Evolutionary conservation across 2,888 invertebrate species (phyloP).

Genomic region (Podabrus alpinus): DNA sequence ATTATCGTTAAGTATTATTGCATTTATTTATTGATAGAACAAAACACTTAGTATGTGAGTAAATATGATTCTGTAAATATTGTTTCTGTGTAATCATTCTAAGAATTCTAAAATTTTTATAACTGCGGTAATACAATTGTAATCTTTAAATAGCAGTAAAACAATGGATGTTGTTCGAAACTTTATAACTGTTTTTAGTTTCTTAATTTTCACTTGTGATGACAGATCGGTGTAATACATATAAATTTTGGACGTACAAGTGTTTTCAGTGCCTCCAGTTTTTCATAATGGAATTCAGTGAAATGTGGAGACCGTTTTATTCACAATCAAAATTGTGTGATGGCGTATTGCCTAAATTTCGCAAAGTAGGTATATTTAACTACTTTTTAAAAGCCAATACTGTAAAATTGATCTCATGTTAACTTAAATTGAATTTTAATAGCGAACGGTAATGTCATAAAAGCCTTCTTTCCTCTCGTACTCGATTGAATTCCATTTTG

Average conservation of each 20-base stretch:
- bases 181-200: slow-evolving; percentile 5
- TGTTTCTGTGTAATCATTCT: neutral
- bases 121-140: neutral
- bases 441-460: neutral
- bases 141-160: neutral
- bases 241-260: neutral
- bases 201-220: neutral
- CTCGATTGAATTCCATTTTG: neutral
- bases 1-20: neutral
- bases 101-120: neutral
- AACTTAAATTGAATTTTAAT: neutral
- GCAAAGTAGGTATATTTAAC: neutral
- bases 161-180: neutral
- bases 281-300: neutral
- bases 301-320: slow-evolving; percentile 2
- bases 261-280: neutral
- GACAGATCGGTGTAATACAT: neutral
- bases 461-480: too few relatives aligned
- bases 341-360: neutral
- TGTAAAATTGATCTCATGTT: neutral
- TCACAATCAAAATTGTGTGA: neutral
- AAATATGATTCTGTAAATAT: neutral
- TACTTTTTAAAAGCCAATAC: neutral
- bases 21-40: neutral
- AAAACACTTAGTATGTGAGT: neutral